Evolutionary conservation across 2,797 vertebrate species (phyloP).

Genomic region (Acomys russatus): DNA sequence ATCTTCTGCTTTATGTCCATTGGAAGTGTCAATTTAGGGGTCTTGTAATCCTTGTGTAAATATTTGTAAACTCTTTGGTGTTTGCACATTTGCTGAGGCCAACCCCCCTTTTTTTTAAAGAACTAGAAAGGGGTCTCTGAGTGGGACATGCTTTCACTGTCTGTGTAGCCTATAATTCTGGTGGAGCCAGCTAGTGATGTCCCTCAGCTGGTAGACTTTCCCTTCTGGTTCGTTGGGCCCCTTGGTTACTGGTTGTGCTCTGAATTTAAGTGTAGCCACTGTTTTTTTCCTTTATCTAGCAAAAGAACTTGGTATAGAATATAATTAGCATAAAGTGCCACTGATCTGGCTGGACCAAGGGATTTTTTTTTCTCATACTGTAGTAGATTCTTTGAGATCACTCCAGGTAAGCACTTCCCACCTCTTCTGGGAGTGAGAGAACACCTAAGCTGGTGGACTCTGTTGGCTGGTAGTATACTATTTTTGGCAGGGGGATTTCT

Average conservation of each 20-base stretch:
- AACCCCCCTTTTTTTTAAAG: neutral
- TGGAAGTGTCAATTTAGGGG: neutral
- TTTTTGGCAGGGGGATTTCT: neutral
- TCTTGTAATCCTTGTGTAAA: neutral
- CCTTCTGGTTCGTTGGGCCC: neutral
- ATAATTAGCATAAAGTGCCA: neutral
- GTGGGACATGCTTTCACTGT: neutral
- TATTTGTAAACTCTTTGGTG: neutral
- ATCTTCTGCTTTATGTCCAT: neutral
- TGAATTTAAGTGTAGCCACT: neutral
- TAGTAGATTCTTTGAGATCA: neutral
- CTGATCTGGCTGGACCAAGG: neutral
- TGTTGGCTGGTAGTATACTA: neutral
- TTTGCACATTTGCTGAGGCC: neutral
- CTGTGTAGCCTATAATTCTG: neutral
- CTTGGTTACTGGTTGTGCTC: neutral
- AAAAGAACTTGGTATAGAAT: neutral
- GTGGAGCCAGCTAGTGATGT: neutral
- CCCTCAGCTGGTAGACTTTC: neutral
- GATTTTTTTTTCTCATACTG: neutral
- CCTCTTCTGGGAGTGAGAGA: neutral
- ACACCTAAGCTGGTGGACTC: neutral
- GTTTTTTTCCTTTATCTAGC: neutral
- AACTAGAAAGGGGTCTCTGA: neutral
- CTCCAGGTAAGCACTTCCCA: neutral